A percentile compares a stretch with the other conserved stretches of the same genome.
Evolutionary conservation across 2,888 invertebrate species (phyloP).

Genomic region (Frankliniella intonsa): DNA sequence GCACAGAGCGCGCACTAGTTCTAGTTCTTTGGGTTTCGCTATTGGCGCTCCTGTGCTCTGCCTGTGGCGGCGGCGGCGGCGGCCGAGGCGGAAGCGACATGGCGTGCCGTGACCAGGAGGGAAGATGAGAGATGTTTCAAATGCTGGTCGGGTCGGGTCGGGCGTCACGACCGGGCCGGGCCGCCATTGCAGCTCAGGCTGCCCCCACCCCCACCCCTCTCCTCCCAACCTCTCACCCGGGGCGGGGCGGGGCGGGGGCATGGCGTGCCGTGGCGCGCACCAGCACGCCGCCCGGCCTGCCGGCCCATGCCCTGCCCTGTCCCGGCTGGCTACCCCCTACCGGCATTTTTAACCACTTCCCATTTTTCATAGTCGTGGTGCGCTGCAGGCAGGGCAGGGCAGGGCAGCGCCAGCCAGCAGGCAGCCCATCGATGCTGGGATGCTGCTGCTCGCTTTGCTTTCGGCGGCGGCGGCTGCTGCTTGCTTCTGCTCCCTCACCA

Average conservation of each 20-base stretch:
- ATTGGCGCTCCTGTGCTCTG: too few relatives aligned
- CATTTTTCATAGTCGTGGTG: constrained; percentile 17
- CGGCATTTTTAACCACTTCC: constrained; percentile 23
- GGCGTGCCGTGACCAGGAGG: too few relatives aligned
- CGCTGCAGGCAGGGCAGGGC: neutral
- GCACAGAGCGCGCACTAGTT: too few relatives aligned
- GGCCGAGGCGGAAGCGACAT: too few relatives aligned
- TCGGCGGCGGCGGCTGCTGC: neutral
- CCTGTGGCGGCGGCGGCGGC: too few relatives aligned
- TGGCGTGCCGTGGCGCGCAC: too few relatives aligned
- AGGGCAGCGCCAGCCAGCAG: neutral
- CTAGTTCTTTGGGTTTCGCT: too few relatives aligned
- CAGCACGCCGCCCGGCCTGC: neutral
- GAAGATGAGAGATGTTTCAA: neutral
- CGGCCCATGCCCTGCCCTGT: neutral
- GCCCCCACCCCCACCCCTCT: too few relatives aligned
- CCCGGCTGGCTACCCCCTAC: constrained; percentile 4
- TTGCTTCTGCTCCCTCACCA: too few relatives aligned
- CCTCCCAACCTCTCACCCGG: too few relatives aligned
- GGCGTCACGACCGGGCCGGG: neutral
- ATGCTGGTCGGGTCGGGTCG: neutral
- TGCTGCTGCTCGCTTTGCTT: neutral
- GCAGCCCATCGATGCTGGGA: neutral
- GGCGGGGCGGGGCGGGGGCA: too few relatives aligned
- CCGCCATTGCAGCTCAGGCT: neutral